Conservation (phyloP, 2,888 invertebrate species). For the Fabriciana adippe region DNA sequence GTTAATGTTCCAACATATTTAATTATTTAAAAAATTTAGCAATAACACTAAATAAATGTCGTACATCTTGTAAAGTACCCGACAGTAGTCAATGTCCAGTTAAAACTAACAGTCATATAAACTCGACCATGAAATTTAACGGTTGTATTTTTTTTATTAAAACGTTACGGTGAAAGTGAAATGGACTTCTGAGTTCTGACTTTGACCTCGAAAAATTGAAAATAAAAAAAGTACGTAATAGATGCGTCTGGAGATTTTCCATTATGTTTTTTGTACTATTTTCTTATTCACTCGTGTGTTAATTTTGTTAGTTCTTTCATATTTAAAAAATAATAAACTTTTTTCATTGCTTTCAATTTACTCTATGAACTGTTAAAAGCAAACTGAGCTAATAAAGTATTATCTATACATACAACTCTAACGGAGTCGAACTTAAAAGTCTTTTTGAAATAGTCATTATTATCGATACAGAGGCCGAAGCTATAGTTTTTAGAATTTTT, state of each 20-base stretch:
- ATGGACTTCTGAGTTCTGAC: constrained; percentile 9
- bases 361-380: too few species aligned
- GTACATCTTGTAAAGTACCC: background rate
- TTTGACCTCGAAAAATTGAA: constrained; percentile 26
- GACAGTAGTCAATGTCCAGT: constrained; percentile 3
- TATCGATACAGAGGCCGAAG: too few species aligned
- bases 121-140: constrained; percentile 23
- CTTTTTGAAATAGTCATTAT: too few species aligned
- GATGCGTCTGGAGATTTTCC: background rate
- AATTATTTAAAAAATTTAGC: background rate
- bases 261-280: background rate
- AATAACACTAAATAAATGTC: background rate
- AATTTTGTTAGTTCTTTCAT: too few species aligned
- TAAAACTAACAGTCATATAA: constrained; percentile 15
- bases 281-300: background rate
- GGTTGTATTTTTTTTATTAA: constrained; percentile 22
- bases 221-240: constrained; percentile 20
- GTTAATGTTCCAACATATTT: too few species aligned
- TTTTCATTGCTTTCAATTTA: too few species aligned
- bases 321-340: too few species aligned
- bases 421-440: too few species aligned
- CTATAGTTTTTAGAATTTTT: too few species aligned
- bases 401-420: too few species aligned
- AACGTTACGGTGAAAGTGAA: constrained; percentile 34
- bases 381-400: too few species aligned